Conservation (phyloP, 2,888 invertebrate species). For the Agrochola lota region DNA sequence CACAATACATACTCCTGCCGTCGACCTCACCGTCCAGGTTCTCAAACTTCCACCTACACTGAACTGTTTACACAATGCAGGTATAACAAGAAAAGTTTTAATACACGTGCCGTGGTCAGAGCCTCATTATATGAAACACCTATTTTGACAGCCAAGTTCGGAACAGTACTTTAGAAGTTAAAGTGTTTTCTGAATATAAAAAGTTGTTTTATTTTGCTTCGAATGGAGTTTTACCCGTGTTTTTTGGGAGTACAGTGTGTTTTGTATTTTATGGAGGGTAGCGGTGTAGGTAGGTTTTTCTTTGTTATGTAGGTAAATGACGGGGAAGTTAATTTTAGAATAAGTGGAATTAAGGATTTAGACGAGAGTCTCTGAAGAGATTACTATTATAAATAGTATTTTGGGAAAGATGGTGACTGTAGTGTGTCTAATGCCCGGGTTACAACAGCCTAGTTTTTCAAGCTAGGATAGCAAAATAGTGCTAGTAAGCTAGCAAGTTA, state of each 20-base stretch:
- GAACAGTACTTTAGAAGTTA: constrained; percentile 52
- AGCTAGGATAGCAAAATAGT: background rate
- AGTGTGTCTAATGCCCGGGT: background rate
- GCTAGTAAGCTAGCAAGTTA: background rate
- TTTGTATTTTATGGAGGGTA: constrained; percentile 28
- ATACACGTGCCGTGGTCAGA: constrained; percentile 53
- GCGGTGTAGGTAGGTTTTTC: background rate
- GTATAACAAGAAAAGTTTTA: constrained; percentile 71
- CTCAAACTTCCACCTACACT: constrained; percentile 20
- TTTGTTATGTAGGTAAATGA: constrained; percentile 9
- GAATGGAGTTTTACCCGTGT: constrained; percentile 34
- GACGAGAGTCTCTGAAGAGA: background rate
- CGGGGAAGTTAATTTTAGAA: constrained; percentile 1
- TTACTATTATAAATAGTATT: background rate
- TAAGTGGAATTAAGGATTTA: background rate
- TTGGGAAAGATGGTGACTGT: background rate
- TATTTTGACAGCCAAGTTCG: constrained; percentile 64
- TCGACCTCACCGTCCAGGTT: constrained; percentile 1
- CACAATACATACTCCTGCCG: background rate
- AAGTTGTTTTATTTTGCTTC: constrained; percentile 54
- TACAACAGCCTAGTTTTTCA: background rate
- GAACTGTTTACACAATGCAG: constrained; percentile 62
- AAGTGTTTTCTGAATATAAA: constrained; percentile 63
- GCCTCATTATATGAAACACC: constrained; percentile 60
- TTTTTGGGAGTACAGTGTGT: constrained; percentile 21